Conservation (phyloP, 2,888 invertebrate species). For the Drosophila subsilvestris region DNA sequence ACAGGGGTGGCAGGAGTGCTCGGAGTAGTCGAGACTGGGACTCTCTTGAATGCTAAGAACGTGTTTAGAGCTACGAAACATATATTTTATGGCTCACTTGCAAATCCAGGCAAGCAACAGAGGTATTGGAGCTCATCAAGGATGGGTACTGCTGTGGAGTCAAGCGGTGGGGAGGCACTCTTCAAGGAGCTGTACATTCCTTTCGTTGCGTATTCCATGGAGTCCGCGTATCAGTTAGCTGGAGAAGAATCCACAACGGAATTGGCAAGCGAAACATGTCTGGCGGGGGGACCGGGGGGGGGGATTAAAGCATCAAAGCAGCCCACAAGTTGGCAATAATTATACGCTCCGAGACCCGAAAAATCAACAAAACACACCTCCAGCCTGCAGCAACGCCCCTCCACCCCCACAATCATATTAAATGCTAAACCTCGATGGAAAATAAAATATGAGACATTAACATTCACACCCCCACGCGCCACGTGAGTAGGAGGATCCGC, state of each 20-base stretch:
- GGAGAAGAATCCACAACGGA: background rate
- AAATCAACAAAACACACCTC: conserved; percentile 61
- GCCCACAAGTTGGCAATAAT: conserved; percentile 39
- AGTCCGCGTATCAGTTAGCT: no score
- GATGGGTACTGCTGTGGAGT: background rate
- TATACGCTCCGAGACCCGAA: conserved; percentile 15
- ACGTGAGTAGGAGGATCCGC: conserved; percentile 48
- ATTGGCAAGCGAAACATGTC: conserved; percentile 33
- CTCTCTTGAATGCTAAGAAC: conserved; percentile 69
- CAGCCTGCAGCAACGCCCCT: background rate
- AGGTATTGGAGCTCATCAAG: conserved; percentile 1
- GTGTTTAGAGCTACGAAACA: conserved; percentile 46
- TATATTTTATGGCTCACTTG: conserved; percentile 33
- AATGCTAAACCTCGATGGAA: conserved; percentile 72
- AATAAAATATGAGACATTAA: conserved; percentile 79
- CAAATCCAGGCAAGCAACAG: conserved; percentile 11
- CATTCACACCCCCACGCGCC: conserved; percentile 70
- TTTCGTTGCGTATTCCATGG: background rate
- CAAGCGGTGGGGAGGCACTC: background rate
- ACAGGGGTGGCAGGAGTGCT: background rate
- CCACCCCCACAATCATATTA: conserved; percentile 45
- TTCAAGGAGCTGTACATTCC: background rate
- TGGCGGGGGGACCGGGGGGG: background rate
- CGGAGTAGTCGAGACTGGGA: conserved; percentile 6
- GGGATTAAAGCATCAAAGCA: conserved; percentile 36